Percentiles rank a stretch among this genome's conserved stretches.
phyloP scores from a whole-genome alignment of 2,113 vertebrate species.

The Pelvicachromis taeniatus region DNA sequence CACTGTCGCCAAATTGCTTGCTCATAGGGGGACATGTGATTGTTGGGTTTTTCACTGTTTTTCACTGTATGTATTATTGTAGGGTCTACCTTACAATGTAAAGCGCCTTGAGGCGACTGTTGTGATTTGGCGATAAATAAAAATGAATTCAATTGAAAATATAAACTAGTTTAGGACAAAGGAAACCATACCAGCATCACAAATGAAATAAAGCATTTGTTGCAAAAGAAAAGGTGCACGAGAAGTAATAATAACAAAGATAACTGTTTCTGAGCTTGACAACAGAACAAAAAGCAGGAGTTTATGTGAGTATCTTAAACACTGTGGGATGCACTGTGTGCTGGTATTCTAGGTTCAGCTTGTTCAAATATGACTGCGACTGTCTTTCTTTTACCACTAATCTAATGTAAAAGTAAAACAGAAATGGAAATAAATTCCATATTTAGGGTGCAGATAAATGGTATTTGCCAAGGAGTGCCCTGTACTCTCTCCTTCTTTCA shows the following conservation, averaged over 20 bases:
- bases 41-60: too few species aligned
- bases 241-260: not conserved
- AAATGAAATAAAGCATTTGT: not conserved
- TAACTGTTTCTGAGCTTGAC: not conserved
- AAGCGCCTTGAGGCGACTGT: too few species aligned
- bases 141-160: too few species aligned
- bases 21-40: too few species aligned
- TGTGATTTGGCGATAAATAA: too few species aligned
- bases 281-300: not conserved
- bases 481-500: conserved; percentile 33
- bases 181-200: not conserved
- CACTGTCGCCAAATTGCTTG: too few species aligned
- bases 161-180: not conserved
- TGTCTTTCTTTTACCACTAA: not conserved
- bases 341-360: not conserved
- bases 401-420: not conserved
- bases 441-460: conserved; percentile 27
- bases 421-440: conserved; percentile 5
- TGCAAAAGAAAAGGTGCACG: not conserved
- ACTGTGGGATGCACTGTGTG: not conserved
- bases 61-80: too few species aligned
- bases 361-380: not conserved
- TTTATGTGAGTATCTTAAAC: not conserved
- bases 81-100: too few species aligned
- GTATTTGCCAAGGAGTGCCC: conserved; percentile 36